Percentiles rank a stretch among this genome's conserved stretches.
These are phyloP conservation scores for Margarornis squamiger DNA, from an alignment of 2,797 vertebrate species.

Conservation along the genomic window DNA sequence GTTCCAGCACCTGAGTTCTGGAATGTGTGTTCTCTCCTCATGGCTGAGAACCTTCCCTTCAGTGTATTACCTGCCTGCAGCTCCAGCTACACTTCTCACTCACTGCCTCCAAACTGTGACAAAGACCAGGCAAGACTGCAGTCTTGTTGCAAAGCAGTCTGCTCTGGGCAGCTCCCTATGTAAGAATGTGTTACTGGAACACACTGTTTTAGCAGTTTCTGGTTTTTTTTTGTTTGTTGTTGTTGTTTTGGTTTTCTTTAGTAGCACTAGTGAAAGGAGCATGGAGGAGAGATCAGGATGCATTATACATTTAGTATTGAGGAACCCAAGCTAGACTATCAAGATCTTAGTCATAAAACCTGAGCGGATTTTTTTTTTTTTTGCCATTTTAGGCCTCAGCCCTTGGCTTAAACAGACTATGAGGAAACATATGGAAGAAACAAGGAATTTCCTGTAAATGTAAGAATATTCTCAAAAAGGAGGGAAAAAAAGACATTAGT, in stretches of 20 bases:
- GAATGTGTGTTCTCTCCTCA: fast-evolving
- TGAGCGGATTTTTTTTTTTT: not conserved
- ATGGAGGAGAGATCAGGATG: not conserved
- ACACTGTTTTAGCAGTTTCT: not conserved
- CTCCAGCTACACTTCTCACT: not conserved
- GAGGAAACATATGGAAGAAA: not conserved
- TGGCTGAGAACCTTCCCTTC: not conserved
- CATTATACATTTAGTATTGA: not conserved
- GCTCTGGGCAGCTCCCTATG: not conserved
- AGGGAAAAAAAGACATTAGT: not conserved
- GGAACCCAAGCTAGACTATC: not conserved
- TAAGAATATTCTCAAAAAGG: not conserved
- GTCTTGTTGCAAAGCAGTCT: not conserved
- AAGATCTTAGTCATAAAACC: not conserved
- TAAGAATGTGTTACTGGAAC: not conserved
- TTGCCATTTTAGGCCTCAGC: not conserved
- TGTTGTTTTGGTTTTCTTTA: not conserved
- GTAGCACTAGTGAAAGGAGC: not conserved
- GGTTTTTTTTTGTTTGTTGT: not conserved
- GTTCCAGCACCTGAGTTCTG: not conserved
- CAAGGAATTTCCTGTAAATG: not conserved
- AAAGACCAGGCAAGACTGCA: not conserved
- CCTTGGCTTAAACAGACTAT: not conserved
- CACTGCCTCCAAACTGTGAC: not conserved
- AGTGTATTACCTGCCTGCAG: not conserved